phyloP scores from a whole-genome alignment of 1,140 invertebrate genomes.

The Doryteuthis pealeii region DNA sequence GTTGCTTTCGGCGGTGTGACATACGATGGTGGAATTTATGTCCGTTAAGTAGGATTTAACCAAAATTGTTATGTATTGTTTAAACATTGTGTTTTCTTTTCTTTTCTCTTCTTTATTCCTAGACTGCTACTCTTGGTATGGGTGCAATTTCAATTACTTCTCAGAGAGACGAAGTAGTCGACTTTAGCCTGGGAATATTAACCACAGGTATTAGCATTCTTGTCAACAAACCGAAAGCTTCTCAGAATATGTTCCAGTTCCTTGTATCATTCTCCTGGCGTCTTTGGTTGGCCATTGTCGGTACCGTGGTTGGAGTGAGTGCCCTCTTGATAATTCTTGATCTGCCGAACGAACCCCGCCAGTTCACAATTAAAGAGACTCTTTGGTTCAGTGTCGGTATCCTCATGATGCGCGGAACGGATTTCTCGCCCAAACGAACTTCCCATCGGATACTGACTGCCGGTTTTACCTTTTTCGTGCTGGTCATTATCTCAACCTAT shows the following conservation, averaged over 20 bases:
- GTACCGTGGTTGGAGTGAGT: slow-evolving; percentile 38
- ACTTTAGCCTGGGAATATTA: slow-evolving; percentile 49
- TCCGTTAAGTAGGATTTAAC: too few relatives aligned
- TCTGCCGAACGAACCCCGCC: slow-evolving; percentile 29
- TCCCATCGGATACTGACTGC: slow-evolving; percentile 52
- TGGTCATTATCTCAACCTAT: slow-evolving; percentile 55
- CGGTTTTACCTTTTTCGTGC: slow-evolving; percentile 54
- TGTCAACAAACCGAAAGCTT: slow-evolving; percentile 41
- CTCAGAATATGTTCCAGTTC: slow-evolving; percentile 49
- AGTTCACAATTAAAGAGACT: slow-evolving; percentile 40
- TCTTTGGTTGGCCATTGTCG: slow-evolving; percentile 51
- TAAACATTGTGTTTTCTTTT: too few relatives aligned
- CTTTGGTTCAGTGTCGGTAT: slow-evolving; percentile 46
- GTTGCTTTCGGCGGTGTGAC: too few relatives aligned
- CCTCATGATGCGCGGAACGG: slow-evolving; percentile 48
- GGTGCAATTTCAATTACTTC: slow-evolving; percentile 54
- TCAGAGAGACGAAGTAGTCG: slow-evolving; percentile 40
- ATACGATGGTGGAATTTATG: too few relatives aligned
- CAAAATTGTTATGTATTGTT: too few relatives aligned
- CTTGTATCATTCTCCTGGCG: slow-evolving; percentile 46
- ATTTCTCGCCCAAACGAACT: slow-evolving; percentile 46
- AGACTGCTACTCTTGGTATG: slow-evolving; percentile 49
- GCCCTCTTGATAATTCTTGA: slow-evolving; percentile 42
- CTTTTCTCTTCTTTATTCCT: slow-evolving; percentile 17
- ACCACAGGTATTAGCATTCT: slow-evolving; percentile 49